phyloP scores from a whole-genome alignment of 2,113 vertebrate genomes.

The Epinephelus fuscoguttatus region DNA sequence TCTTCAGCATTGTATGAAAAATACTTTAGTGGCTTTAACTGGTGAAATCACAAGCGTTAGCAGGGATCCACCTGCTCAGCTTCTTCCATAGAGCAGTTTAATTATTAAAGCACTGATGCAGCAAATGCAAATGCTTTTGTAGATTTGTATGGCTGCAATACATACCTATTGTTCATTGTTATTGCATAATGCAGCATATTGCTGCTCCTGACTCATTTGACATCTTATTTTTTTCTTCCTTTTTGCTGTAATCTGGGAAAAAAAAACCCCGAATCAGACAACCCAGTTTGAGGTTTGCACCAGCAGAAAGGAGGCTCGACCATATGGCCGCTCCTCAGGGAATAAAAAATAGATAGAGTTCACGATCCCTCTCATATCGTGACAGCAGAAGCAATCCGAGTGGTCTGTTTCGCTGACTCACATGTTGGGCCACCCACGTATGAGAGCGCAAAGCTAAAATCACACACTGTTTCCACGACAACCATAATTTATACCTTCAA shows the following conservation, averaged over 20 bases:
- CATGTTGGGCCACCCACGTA: constrained; percentile 76
- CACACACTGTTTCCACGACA: constrained; percentile 81
- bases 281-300: constrained; percentile 13
- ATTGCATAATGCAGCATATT: constrained; percentile 8
- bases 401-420: constrained; percentile 82
- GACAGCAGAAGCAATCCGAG: constrained; percentile 79
- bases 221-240: not conserved
- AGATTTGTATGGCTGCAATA: not conserved
- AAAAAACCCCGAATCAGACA: not conserved
- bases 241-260: constrained; percentile 19
- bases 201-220: constrained; percentile 1
- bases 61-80: constrained; percentile 5
- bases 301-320: constrained; percentile 35
- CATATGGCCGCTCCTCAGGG: constrained; percentile 68
- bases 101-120: not conserved
- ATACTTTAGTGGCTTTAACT: not conserved
- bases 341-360: constrained; percentile 62
- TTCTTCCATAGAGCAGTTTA: not conserved
- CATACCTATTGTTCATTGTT: not conserved
- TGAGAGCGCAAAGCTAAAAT: constrained; percentile 66
- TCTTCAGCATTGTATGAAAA: not conserved
- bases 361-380: constrained; percentile 73
- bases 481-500: constrained; percentile 76
- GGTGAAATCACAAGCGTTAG: not conserved
- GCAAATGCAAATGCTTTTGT: not conserved